These are phyloP conservation scores for Trissolcus basalis DNA, from an alignment of 1,140 invertebrate genomes.

Conservation along the genomic window DNA sequence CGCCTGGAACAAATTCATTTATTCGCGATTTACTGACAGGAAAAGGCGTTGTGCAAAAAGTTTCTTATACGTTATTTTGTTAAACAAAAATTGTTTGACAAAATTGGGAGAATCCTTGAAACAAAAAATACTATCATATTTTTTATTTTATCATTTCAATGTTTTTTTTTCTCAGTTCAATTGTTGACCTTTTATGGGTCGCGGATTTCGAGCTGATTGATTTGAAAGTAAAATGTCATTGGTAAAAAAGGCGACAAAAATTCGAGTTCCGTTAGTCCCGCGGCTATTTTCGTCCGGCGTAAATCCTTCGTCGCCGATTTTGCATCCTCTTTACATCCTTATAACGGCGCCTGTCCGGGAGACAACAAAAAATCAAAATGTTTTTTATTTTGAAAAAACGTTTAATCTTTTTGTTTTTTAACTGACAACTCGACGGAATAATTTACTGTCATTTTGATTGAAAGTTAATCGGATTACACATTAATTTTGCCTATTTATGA, in stretches of 20 bases:
- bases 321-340: conserved; percentile 47
- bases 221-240: background rate
- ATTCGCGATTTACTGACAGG: background rate
- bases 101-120: too few species aligned
- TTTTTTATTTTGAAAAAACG: background rate
- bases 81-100: too few species aligned
- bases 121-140: too few species aligned
- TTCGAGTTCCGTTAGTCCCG: conserved; percentile 30
- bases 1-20: conserved; percentile 4
- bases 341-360: conserved; percentile 28
- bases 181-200: too few species aligned
- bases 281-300: conserved; percentile 38
- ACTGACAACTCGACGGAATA: background rate
- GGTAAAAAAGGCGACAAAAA: conserved; percentile 35
- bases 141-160: background rate
- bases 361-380: conserved; percentile 14
- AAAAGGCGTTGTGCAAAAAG: conserved; percentile 9
- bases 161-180: background rate
- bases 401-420: background rate
- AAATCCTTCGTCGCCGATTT: conserved; percentile 32
- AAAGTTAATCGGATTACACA: background rate
- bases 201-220: background rate
- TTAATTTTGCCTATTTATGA: too few species aligned
- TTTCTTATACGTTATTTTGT: background rate
- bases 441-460: background rate